Percentiles rank a stretch among this genome's conserved stretches.
Conservation (phyloP, 2,113 vertebrate genomes). For the Aramus guarauna region DNA sequence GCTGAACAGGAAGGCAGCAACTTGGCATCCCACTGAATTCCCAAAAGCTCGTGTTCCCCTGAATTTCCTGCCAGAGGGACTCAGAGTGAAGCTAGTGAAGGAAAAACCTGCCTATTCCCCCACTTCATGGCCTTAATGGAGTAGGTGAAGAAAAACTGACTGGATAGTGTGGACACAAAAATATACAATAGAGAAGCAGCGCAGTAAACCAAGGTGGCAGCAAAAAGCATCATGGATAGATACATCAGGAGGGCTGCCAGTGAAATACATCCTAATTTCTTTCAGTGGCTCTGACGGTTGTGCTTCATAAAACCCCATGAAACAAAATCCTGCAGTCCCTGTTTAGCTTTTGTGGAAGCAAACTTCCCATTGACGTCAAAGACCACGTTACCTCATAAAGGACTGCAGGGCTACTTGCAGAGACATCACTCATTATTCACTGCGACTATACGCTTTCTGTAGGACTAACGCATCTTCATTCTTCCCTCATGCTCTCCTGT, state of each 20-base stretch:
- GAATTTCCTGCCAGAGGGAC: background rate
- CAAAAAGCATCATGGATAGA: background rate
- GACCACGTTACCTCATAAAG: background rate
- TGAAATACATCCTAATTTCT: background rate
- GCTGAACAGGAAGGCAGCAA: background rate
- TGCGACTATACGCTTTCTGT: rapidly evolving
- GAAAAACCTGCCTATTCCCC: background rate
- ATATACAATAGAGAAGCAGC: background rate
- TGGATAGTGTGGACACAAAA: background rate
- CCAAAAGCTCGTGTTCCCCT: background rate
- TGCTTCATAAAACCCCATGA: background rate
- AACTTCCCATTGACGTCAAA: constrained; percentile 18
- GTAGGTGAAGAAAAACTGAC: background rate
- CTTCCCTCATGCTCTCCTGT: background rate
- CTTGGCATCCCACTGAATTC: rapidly evolving
- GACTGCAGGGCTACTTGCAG: background rate
- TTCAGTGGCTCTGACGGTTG: background rate
- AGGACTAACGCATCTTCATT: background rate
- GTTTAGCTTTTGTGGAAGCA: background rate
- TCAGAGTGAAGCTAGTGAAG: background rate
- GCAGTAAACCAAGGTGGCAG: background rate
- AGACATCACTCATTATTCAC: background rate
- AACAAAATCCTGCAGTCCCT: background rate
- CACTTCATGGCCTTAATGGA: background rate
- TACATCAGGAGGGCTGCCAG: background rate